Evolutionary conservation across 2,113 vertebrate species (phyloP).

Genomic region (Prinia subflava): DNA sequence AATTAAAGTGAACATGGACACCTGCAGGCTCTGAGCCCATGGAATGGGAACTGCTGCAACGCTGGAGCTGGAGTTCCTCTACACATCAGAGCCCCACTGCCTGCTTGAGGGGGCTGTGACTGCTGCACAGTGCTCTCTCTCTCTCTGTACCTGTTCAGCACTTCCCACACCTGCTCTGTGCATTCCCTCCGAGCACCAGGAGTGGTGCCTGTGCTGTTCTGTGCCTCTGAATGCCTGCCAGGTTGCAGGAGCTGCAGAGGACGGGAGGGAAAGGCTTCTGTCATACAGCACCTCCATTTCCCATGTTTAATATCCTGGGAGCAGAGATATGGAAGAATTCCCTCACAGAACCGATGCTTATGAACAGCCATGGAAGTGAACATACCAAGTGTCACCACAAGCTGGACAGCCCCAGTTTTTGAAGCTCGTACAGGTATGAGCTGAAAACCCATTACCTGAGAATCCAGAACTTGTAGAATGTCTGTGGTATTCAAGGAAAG

Average conservation of each 20-base stretch:
- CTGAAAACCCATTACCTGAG: neutral
- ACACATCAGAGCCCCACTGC: neutral
- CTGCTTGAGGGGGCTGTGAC: neutral
- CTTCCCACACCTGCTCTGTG: neutral
- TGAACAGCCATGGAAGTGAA: neutral
- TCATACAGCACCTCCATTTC: neutral
- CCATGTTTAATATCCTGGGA: neutral
- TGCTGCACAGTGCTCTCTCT: neutral
- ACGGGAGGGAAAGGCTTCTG: neutral
- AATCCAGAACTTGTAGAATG: neutral
- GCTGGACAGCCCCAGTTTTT: neutral
- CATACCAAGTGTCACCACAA: neutral
- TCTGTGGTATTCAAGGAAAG: neutral
- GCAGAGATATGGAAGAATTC: neutral
- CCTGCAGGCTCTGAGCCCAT: neutral
- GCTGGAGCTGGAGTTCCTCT: neutral
- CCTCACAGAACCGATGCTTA: neutral
- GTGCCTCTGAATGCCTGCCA: neutral
- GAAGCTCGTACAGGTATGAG: neutral
- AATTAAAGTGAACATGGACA: neutral
- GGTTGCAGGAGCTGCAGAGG: neutral
- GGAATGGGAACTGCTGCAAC: neutral
- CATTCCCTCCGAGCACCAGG: rapidly evolving
- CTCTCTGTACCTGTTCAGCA: neutral
- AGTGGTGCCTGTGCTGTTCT: neutral